Conservation (phyloP, 1,140 invertebrate species). For the Charaxes varanes region DNA sequence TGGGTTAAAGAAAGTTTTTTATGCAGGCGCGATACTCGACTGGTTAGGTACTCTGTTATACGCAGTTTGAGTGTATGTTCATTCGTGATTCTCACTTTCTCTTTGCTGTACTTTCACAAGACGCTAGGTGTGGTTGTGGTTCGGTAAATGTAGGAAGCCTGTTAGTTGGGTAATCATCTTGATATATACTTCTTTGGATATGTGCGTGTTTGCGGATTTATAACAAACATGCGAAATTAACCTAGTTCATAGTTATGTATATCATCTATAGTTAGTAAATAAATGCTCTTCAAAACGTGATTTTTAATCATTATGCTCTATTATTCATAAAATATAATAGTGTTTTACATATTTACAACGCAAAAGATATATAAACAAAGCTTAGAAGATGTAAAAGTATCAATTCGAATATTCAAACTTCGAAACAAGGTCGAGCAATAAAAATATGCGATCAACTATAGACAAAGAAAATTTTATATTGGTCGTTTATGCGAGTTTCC, state of each 20-base stretch:
- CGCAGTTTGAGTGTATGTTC: constrained; percentile 48
- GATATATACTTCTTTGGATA: constrained; percentile 21
- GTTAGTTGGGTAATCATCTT: constrained; percentile 46
- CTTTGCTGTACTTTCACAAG: constrained; percentile 71
- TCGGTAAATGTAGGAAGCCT: constrained; percentile 49
- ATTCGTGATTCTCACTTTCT: constrained; percentile 67
- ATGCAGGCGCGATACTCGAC: constrained; percentile 51
- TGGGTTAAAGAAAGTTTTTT: constrained; percentile 73
- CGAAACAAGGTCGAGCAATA: constrained; percentile 20
- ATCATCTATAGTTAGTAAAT: too few relatives aligned
- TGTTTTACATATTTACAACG: too few relatives aligned
- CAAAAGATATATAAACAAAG: constrained; percentile 4
- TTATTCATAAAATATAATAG: too few relatives aligned
- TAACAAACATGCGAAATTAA: too few relatives aligned
- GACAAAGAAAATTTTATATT: constrained; percentile 47
- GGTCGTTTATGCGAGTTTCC: constrained; percentile 24
- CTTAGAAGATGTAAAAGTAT: constrained; percentile 17
- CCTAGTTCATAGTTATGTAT: too few relatives aligned
- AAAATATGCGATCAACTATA: constrained; percentile 10
- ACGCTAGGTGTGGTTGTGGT: constrained; percentile 59
- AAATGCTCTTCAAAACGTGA: too few relatives aligned
- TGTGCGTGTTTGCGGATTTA: constrained; percentile 7
- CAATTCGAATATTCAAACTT: constrained; percentile 16
- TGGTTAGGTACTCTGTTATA: constrained; percentile 50
- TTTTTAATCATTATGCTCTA: too few relatives aligned